Evolutionary conservation across 2,113 vertebrate species (phyloP).

Genomic region (Megatriorchis doriae): DNA sequence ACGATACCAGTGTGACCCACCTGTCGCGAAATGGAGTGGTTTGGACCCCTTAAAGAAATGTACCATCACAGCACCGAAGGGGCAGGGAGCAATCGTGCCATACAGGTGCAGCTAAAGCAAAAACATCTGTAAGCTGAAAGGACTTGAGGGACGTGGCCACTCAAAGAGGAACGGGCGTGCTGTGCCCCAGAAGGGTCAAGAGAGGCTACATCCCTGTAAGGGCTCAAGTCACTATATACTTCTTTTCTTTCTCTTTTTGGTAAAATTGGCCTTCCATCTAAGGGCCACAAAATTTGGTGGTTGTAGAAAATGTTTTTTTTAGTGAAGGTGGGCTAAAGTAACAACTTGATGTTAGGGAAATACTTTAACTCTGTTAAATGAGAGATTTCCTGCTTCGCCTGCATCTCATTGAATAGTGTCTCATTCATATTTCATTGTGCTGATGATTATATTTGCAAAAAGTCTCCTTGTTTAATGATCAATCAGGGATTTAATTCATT

Average conservation of each 20-base stretch:
- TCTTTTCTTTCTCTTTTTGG: background rate
- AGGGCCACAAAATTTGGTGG: background rate
- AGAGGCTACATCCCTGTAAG: background rate
- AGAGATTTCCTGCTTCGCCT: background rate
- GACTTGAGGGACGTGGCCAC: background rate
- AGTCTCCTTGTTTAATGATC: slow-evolving; percentile 22
- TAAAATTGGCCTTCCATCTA: background rate
- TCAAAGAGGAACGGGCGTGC: background rate
- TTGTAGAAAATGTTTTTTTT: background rate
- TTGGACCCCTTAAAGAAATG: no score
- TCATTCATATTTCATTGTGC: slow-evolving; percentile 19
- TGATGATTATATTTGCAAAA: slow-evolving; percentile 7
- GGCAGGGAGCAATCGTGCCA: fast-evolving
- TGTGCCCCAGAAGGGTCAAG: fast-evolving
- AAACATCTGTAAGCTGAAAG: background rate
- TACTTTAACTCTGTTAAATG: background rate
- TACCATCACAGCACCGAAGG: no score
- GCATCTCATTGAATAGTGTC: background rate
- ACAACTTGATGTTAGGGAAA: background rate
- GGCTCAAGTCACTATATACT: background rate
- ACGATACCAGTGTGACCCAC: background rate
- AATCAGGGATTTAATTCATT: slow-evolving; percentile 31
- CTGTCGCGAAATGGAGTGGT: no score
- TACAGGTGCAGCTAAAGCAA: background rate
- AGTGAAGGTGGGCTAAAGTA: background rate